Conservation (phyloP, 1,140 invertebrate genomes). For the Carcinoscorpius rotundicauda region DNA sequence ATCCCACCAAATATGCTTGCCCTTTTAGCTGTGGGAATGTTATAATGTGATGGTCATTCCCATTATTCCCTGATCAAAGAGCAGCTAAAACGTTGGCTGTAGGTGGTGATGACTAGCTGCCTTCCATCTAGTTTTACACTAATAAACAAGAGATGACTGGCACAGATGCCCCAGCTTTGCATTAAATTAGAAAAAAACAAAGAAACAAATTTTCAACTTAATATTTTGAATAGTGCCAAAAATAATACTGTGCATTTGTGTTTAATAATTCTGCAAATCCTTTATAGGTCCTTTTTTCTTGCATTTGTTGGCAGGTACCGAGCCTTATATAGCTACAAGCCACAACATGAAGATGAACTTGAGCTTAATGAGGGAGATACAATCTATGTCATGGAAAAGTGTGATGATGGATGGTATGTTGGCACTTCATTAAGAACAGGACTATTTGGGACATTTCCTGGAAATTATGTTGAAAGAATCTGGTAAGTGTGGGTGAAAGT, state of each 20-base stretch:
- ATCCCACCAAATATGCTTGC: too few species aligned
- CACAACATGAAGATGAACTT: conserved; percentile 92
- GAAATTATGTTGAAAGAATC: conserved; percentile 86
- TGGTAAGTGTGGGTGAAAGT: conserved; percentile 7
- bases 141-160: neutral
- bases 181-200: too few species aligned
- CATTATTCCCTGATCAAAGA: too few species aligned
- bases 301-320: conserved; percentile 47
- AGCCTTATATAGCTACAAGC: conserved; percentile 88
- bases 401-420: conserved; percentile 98
- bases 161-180: neutral
- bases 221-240: neutral
- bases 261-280: neutral
- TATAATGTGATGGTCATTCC: too few species aligned
- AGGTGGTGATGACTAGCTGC: too few species aligned
- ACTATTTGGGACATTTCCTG: conserved; percentile 94
- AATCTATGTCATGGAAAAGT: conserved; percentile 93
- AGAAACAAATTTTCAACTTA: neutral
- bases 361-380: conserved; percentile 86
- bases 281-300: neutral
- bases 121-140: too few species aligned
- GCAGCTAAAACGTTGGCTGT: too few species aligned
- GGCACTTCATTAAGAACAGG: conserved; percentile 86
- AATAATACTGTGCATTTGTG: neutral
- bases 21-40: too few species aligned